Evolutionary conservation across 2,113 vertebrate species (phyloP).

Genomic region (Actenoides lindsayi): DNA sequence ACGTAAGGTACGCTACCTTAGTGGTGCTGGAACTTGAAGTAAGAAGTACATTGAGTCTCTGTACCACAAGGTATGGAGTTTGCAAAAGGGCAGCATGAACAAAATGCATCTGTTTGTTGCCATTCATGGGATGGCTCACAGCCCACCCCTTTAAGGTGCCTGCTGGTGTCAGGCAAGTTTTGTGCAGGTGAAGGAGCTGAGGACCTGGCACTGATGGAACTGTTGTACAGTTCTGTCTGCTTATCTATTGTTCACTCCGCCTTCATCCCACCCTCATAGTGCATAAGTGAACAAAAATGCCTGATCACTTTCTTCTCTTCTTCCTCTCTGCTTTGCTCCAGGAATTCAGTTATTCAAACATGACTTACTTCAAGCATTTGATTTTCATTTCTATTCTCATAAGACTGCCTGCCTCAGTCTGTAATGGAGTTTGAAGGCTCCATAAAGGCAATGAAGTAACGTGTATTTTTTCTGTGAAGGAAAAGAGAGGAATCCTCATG

Average conservation of each 20-base stretch:
- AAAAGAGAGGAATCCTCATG: background rate
- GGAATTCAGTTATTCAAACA: background rate
- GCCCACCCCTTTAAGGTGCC: accelerated
- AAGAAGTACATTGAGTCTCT: background rate
- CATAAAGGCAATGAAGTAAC: background rate
- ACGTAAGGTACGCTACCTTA: background rate
- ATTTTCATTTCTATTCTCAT: background rate
- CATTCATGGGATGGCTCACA: background rate
- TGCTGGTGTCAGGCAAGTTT: background rate
- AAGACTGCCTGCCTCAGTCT: background rate
- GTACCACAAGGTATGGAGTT: background rate
- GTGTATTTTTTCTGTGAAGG: background rate
- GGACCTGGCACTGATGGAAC: background rate
- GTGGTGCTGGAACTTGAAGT: background rate
- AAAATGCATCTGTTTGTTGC: background rate
- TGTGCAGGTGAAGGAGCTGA: background rate
- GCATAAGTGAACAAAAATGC: background rate
- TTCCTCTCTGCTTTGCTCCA: background rate
- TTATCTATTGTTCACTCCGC: background rate
- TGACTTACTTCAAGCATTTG: background rate
- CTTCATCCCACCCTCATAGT: background rate
- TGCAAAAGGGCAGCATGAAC: background rate
- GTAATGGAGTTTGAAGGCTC: background rate
- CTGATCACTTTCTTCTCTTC: background rate
- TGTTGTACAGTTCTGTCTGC: background rate